Evolutionary conservation across 2,797 vertebrate genomes (phyloP).

Genomic region (Sebastes elongatus): DNA sequence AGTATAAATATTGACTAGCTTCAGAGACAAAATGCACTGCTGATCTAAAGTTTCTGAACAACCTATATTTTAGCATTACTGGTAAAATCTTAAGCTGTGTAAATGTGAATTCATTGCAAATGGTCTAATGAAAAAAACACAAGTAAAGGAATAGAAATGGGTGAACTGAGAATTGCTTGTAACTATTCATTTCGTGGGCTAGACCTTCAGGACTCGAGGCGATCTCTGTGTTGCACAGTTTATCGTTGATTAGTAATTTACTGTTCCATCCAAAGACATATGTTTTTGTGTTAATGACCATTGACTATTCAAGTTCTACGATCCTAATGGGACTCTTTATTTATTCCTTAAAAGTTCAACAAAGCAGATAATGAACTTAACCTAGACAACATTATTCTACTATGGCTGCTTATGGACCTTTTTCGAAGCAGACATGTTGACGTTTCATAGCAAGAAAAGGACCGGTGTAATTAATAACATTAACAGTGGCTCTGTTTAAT

Average conservation of each 20-base stretch:
- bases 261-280: background rate
- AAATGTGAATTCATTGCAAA: background rate
- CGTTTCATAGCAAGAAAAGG: background rate
- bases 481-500: background rate
- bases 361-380: background rate
- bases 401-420: background rate
- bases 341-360: background rate
- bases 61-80: background rate
- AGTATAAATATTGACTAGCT: conserved; percentile 24
- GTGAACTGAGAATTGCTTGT: background rate
- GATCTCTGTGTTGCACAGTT: background rate
- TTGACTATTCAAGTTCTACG: background rate
- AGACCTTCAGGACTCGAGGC: background rate
- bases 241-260: background rate
- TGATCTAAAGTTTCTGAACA: conserved; percentile 9
- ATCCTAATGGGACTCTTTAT: background rate
- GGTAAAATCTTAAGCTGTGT: background rate
- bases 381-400: background rate
- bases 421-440: background rate
- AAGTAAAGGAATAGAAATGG: background rate
- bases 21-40: background rate
- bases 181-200: background rate
- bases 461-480: background rate
- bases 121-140: background rate
- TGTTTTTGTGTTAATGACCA: background rate